A percentile compares a stretch with the other conserved stretches of the same genome.
Conservation (phyloP, 2,888 invertebrate species). For the Hesperia comma region DNA sequence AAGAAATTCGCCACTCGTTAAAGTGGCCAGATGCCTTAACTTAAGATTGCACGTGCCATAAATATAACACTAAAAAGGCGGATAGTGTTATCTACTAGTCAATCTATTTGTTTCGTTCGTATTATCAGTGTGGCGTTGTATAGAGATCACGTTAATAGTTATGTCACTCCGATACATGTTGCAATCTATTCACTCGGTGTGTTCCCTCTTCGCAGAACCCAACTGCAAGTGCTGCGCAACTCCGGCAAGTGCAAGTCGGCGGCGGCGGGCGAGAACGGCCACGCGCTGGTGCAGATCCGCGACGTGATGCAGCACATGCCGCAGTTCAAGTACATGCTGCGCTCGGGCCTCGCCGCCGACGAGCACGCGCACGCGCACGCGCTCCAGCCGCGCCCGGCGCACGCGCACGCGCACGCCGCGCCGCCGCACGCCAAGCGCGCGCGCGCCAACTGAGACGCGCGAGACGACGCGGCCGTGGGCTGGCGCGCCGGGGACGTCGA, state of each 20-base stretch:
- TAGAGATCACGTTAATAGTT: too few species aligned
- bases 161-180: too few species aligned
- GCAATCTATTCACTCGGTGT: too few species aligned
- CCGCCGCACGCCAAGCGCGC: constrained; percentile 59
- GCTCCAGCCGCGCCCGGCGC: constrained; percentile 49
- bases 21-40: too few species aligned
- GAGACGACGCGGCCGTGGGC: too few species aligned
- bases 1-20: too few species aligned
- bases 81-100: too few species aligned
- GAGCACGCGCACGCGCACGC: constrained; percentile 53
- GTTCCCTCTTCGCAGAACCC: constrained; percentile 80
- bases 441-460: constrained; percentile 64
- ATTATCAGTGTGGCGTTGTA: too few species aligned
- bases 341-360: constrained; percentile 68
- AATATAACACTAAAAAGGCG: too few species aligned
- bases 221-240: constrained; percentile 90
- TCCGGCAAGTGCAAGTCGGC: constrained; percentile 88
- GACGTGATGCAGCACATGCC: constrained; percentile 94
- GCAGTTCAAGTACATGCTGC: constrained; percentile 93
- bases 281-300: constrained; percentile 92
- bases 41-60: too few species aligned
- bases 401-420: constrained; percentile 46
- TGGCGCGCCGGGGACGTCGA: background rate
- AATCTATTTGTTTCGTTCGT: too few species aligned
- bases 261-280: constrained; percentile 87